phyloP scores from a whole-genome alignment of 2,888 invertebrate genomes.

The Bombyx huttoni region DNA sequence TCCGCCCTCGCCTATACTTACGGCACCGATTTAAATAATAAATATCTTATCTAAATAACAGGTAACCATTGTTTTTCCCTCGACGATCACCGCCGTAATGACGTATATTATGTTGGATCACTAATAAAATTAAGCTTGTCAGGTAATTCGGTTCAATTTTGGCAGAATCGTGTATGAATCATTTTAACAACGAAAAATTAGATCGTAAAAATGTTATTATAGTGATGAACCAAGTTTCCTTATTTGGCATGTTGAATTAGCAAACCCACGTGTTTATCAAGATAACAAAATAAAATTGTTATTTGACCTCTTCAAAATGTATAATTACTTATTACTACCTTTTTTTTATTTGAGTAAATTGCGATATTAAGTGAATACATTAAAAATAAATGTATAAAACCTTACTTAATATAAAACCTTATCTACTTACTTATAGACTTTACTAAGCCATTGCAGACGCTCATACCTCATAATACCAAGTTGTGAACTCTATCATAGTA shows the following conservation, averaged over 20 bases:
- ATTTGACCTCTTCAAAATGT: too few species aligned
- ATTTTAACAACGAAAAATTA: conserved; percentile 38
- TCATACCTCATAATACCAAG: too few species aligned
- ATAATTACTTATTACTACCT: too few species aligned
- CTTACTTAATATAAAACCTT: too few species aligned
- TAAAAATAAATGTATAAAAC: too few species aligned
- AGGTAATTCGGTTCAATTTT: conserved; percentile 61
- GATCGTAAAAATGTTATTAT: conserved; percentile 13
- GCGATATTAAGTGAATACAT: too few species aligned
- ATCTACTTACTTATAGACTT: too few species aligned
- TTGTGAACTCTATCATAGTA: too few species aligned
- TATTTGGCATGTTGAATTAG: not conserved
- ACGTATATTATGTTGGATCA: conserved; percentile 58
- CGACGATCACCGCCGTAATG: conserved; percentile 44
- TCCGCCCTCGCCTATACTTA: conserved; percentile 60
- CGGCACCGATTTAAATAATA: conserved; percentile 67
- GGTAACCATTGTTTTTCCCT: conserved; percentile 55
- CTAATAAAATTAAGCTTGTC: conserved; percentile 64
- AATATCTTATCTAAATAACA: conserved; percentile 70
- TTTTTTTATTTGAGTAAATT: too few species aligned
- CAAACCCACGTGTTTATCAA: not conserved
- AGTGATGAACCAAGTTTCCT: not conserved
- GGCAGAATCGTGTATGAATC: conserved; percentile 56
- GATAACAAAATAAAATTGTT: too few species aligned
- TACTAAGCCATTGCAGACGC: too few species aligned